These are phyloP conservation scores for Monodelphis domestica DNA, from an alignment of 2,797 vertebrate genomes.

Conservation along the genomic window DNA sequence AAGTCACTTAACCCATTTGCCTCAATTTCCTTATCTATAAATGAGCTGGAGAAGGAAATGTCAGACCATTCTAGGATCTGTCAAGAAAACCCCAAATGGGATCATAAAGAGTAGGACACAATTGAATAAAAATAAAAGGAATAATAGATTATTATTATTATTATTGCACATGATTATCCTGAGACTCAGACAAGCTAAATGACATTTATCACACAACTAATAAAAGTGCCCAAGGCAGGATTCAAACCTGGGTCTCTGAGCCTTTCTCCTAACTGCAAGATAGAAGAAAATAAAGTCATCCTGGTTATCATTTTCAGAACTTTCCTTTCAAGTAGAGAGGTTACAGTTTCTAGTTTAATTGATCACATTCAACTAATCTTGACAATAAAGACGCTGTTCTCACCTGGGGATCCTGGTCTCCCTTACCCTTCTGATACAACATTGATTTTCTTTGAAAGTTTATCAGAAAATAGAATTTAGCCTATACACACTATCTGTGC, in stretches of 20 bases:
- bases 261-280: not conserved
- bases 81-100: too few relatives aligned
- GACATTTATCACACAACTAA: not conserved
- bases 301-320: not conserved
- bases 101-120: too few relatives aligned
- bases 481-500: not conserved
- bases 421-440: not conserved
- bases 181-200: not conserved
- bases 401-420: not conserved
- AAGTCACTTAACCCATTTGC: too few relatives aligned
- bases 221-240: not conserved
- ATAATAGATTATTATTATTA: too few relatives aligned
- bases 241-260: not conserved
- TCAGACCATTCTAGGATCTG: too few relatives aligned
- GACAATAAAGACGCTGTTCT: not conserved
- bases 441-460: not conserved
- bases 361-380: not conserved
- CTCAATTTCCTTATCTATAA: too few relatives aligned
- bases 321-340: not conserved
- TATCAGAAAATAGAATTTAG: not conserved
- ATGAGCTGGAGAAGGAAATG: too few relatives aligned
- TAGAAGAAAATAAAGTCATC: not conserved
- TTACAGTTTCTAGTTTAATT: not conserved
- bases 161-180: not conserved
- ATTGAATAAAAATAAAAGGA: too few relatives aligned